Evolutionary conservation across 2,888 invertebrate genomes (phyloP).

Genomic region (Meta bourneti): DNA sequence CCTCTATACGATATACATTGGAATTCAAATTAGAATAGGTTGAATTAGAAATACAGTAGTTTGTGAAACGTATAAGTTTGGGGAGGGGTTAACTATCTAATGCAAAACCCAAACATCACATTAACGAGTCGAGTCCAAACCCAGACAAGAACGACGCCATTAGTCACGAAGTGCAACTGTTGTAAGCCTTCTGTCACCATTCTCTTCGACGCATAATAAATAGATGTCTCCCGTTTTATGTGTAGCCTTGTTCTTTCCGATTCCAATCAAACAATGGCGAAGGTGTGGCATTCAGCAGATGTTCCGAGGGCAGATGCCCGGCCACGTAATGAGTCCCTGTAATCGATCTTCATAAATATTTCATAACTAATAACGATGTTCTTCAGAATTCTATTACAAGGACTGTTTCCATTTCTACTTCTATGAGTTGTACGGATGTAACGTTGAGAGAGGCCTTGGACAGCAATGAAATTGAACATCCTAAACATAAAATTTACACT

Average conservation of each 20-base stretch:
- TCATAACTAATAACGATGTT: not conserved
- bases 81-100: too few species aligned
- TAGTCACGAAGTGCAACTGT: not conserved
- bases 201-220: not conserved
- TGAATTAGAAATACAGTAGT: too few species aligned
- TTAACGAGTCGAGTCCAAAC: not conserved
- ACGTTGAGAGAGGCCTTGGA: too few species aligned
- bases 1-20: too few species aligned
- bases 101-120: not conserved
- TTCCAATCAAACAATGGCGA: not conserved
- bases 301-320: not conserved
- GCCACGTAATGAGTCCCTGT: not conserved
- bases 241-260: not conserved
- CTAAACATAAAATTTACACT: too few species aligned
- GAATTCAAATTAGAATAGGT: too few species aligned
- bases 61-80: too few species aligned
- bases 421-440: too few species aligned
- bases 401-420: not conserved
- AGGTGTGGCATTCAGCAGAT: not conserved
- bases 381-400: not conserved
- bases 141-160: not conserved
- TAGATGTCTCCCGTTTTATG: not conserved
- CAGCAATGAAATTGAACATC: too few species aligned
- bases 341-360: constrained; percentile 1
- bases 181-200: not conserved